A percentile compares a stretch with the other conserved stretches of the same genome.
Conservation (phyloP, 2,797 vertebrate genomes). For the Fundulus diaphanus region DNA sequence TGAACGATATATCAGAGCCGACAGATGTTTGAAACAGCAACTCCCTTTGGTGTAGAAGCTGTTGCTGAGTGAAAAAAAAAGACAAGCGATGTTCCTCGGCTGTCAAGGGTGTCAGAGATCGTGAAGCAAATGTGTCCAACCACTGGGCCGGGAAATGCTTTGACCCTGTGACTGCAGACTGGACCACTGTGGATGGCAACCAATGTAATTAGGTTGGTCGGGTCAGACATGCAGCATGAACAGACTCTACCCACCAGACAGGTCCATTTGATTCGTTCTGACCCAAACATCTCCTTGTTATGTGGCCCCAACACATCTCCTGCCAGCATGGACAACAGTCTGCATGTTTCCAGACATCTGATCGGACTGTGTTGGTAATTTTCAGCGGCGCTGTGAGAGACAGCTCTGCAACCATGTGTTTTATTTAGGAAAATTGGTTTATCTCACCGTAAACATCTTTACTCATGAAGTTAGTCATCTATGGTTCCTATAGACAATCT, state of each 20-base stretch:
- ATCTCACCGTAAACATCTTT: neutral
- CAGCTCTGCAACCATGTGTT: neutral
- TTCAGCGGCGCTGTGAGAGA: neutral
- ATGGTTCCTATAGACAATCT: neutral
- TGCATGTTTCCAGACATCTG: neutral
- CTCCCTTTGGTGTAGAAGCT: neutral
- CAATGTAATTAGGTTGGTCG: no score
- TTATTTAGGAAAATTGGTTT: neutral
- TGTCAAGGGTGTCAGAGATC: neutral
- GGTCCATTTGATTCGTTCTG: neutral
- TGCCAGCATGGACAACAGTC: neutral
- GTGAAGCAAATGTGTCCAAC: neutral
- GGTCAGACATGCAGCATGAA: no score
- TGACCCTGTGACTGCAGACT: neutral
- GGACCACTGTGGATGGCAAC: no score
- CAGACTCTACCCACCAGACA: no score
- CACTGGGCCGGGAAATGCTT: neutral
- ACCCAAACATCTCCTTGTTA: neutral
- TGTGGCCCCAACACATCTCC: neutral
- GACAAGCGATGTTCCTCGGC: neutral
- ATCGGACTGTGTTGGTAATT: neutral
- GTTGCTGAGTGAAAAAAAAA: neutral
- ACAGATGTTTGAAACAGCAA: neutral
- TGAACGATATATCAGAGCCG: neutral
- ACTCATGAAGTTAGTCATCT: neutral